These are phyloP conservation scores for Orycteropus afer DNA, from an alignment of 2,113 vertebrate genomes.

Conservation along the genomic window DNA sequence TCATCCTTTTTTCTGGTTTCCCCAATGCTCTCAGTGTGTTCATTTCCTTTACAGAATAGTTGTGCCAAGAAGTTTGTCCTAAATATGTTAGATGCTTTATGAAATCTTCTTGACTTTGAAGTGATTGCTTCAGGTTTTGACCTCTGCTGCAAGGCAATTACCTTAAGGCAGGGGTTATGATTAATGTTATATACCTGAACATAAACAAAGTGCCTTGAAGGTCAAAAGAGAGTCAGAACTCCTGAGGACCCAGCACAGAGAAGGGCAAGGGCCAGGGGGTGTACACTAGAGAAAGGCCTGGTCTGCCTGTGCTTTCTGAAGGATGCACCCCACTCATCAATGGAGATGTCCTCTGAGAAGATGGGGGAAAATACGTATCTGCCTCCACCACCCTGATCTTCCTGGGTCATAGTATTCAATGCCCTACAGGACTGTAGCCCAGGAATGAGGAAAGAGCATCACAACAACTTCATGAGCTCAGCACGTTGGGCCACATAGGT, in stretches of 20 bases:
- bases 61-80: background rate
- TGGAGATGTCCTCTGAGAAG: background rate
- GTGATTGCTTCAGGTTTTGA: conserved; percentile 4
- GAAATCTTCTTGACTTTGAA: background rate
- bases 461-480: background rate
- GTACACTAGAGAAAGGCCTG: background rate
- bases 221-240: background rate
- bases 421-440: background rate
- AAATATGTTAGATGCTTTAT: background rate
- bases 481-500: background rate
- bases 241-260: background rate
- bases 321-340: background rate
- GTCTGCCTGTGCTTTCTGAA: background rate
- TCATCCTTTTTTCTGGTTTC: background rate
- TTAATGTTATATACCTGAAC: background rate
- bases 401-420: background rate
- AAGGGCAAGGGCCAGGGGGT: fast-evolving
- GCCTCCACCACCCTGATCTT: background rate
- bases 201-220: too few species aligned
- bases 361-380: background rate
- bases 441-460: background rate
- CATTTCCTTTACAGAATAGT: background rate
- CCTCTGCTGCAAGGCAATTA: background rate
- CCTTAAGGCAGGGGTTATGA: background rate
- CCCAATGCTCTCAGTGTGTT: background rate